Evolutionary conservation across 2,113 vertebrate species (phyloP).

Genomic region (Pyxicephalus adspersus): DNA sequence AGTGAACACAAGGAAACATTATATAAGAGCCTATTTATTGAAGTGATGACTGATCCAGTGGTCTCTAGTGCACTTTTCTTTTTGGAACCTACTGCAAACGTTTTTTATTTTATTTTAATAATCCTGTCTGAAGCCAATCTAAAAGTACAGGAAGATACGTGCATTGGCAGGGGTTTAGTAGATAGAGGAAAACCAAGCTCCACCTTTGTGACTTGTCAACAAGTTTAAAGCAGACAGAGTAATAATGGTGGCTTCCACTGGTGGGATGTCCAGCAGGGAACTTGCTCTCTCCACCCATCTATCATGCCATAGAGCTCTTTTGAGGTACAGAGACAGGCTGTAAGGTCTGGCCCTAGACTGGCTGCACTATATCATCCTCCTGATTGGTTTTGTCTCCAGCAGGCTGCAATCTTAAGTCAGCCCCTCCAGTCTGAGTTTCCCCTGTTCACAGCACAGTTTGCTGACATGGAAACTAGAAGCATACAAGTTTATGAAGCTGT

Average conservation of each 20-base stretch:
- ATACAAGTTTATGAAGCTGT: neutral
- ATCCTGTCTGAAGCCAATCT: constrained; percentile 25
- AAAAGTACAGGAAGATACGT: constrained; percentile 42
- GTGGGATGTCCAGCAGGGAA: constrained; percentile 31
- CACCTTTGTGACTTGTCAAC: constrained; percentile 34
- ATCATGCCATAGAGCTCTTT: constrained; percentile 28
- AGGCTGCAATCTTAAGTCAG: neutral
- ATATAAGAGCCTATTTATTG: constrained; percentile 18
- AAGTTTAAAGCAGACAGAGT: constrained; percentile 24
- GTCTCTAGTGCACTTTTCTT: neutral
- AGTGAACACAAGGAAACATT: neutral
- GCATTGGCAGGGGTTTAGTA: constrained; percentile 30
- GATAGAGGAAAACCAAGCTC: constrained; percentile 20
- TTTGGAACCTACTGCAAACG: constrained; percentile 9
- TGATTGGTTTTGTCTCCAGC: constrained; percentile 17
- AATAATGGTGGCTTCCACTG: constrained; percentile 13
- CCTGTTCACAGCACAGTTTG: constrained; percentile 26
- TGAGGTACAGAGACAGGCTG: neutral
- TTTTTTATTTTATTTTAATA: constrained; percentile 13
- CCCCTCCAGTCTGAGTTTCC: constrained; percentile 15
- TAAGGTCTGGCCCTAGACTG: neutral
- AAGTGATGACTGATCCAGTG: constrained; percentile 12
- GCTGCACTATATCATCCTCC: neutral
- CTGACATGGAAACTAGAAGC: constrained; percentile 1
- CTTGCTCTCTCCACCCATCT: constrained; percentile 12